These are phyloP conservation scores for Heliconius erato DNA, from an alignment of 2,888 invertebrate genomes.

Conservation along the genomic window DNA sequence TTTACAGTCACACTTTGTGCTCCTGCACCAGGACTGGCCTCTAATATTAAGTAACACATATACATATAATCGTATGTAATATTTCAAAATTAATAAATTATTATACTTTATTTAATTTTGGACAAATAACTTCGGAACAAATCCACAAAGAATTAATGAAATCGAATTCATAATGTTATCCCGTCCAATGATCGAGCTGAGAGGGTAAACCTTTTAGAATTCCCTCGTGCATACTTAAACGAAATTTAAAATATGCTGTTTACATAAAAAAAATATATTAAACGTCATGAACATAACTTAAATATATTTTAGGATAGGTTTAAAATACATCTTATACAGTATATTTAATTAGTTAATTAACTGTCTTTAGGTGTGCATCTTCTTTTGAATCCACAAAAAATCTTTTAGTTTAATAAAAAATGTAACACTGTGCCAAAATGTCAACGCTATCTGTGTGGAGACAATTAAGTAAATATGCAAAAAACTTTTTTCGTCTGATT, in stretches of 20 bases:
- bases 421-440: neutral
- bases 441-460: neutral
- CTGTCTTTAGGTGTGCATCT: too few species aligned
- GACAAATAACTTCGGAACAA: too few species aligned
- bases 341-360: neutral
- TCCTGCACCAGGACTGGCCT: too few species aligned
- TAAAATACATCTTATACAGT: neutral
- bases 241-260: neutral
- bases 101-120: too few species aligned
- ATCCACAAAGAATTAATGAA: neutral
- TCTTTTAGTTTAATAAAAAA: neutral
- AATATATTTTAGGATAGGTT: neutral
- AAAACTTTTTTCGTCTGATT: too few species aligned
- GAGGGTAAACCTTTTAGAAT: neutral
- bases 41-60: too few species aligned
- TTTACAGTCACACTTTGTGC: too few species aligned
- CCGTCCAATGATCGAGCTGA: neutral
- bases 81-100: too few species aligned
- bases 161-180: too few species aligned
- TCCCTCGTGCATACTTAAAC: neutral
- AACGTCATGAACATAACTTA: neutral
- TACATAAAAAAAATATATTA: neutral
- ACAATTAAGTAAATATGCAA: too few species aligned
- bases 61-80: too few species aligned
- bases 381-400: neutral